A percentile compares a stretch with the other conserved stretches of the same genome.
phyloP scores from a whole-genome alignment of 2,797 vertebrate genomes.

The Lophura swinhoii region DNA sequence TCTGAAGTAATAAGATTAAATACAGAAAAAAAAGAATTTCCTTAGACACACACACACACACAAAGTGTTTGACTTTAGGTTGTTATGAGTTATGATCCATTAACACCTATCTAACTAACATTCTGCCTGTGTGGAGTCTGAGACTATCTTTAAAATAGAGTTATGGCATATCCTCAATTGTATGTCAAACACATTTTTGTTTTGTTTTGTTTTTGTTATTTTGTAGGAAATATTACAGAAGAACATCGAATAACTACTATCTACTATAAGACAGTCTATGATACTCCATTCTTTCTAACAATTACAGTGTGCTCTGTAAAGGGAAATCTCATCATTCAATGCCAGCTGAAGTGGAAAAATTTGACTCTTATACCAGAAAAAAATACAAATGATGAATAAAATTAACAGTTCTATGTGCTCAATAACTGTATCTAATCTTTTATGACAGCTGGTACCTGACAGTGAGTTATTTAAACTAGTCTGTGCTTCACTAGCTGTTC shows the following conservation, averaged over 20 bases:
- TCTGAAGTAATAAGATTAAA: background rate
- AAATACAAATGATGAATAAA: slow-evolving; percentile 69
- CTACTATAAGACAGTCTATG: background rate
- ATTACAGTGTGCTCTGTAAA: slow-evolving; percentile 34
- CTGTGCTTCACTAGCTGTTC: slow-evolving; percentile 73
- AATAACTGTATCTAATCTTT: slow-evolving; percentile 75
- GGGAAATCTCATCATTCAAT: slow-evolving; percentile 36
- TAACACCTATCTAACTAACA: background rate
- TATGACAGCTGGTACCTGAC: slow-evolving; percentile 78
- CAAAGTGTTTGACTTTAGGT: background rate
- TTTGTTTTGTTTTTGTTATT: background rate
- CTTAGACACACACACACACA: no score
- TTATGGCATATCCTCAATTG: background rate
- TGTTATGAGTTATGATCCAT: background rate
- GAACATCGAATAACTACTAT: background rate
- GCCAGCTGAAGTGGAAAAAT: slow-evolving; percentile 43
- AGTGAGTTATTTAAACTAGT: slow-evolving; percentile 76
- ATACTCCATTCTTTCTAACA: slow-evolving; percentile 27
- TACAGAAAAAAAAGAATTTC: background rate
- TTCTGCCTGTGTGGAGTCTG: background rate
- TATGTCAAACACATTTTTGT: background rate
- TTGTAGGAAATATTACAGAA: background rate
- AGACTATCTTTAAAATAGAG: background rate
- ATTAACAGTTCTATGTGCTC: slow-evolving; percentile 69
- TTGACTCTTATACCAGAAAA: slow-evolving; percentile 59